phyloP scores from a whole-genome alignment of 2,888 invertebrate species.

The Hydriomena furcata region DNA sequence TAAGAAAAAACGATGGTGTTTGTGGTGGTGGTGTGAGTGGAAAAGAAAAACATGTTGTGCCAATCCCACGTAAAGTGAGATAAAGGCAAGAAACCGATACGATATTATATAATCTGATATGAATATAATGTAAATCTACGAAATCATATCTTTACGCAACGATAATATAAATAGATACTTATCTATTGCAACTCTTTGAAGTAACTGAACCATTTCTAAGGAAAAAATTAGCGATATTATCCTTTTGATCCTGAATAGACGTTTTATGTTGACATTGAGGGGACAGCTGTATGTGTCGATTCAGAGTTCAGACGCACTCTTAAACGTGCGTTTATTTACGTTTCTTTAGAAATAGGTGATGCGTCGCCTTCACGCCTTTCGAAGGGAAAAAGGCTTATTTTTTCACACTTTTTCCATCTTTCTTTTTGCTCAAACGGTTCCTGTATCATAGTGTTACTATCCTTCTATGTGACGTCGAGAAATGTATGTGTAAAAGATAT shows the following conservation, averaged over 20 bases:
- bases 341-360: slow-evolving; percentile 75
- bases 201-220: slow-evolving; percentile 9
- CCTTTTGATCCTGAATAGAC: slow-evolving; percentile 29
- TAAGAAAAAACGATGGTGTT: too few species aligned
- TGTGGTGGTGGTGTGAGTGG: too few species aligned
- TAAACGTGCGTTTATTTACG: slow-evolving; percentile 75
- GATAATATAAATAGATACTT: slow-evolving; percentile 1
- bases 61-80: too few species aligned
- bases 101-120: too few species aligned
- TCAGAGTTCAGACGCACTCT: slow-evolving; percentile 75
- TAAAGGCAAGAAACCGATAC: too few species aligned
- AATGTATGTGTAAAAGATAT: neutral
- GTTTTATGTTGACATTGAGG: slow-evolving; percentile 49
- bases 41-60: too few species aligned
- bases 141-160: neutral
- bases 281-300: slow-evolving; percentile 58
- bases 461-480: slow-evolving; percentile 1
- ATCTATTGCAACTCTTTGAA: slow-evolving; percentile 10
- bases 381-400: slow-evolving; percentile 58
- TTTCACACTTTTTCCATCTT: slow-evolving; percentile 55
- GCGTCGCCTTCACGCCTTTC: slow-evolving; percentile 69
- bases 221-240: slow-evolving; percentile 37
- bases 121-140: too few species aligned
- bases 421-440: slow-evolving; percentile 38
- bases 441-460: slow-evolving; percentile 9